Evolutionary conservation across 2,797 vertebrate genomes (phyloP), one percentile per base, ranked within the genome.

Genomic region (Chromis chromis): DNA sequence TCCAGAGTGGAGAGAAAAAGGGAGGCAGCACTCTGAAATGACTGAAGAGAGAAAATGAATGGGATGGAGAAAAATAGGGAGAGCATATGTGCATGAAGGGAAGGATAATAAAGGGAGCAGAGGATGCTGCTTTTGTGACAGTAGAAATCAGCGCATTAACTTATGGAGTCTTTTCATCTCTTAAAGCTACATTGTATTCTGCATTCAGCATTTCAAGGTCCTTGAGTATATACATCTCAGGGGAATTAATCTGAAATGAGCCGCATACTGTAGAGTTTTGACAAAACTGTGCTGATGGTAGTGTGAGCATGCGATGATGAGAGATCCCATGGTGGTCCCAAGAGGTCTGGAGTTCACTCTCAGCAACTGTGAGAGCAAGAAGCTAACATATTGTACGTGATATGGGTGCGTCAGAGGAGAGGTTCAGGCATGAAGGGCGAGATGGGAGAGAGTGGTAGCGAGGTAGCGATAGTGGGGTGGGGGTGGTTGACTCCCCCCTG

Each of bases 41-140:
- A 84, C 70, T 64, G 78, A 57, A 72, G 58, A 53, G 58, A 53
- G 40, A 48, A 65, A 83, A 77, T 85, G 81, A 84, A 85, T 82
- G 55, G 69, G 65, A 71, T 58, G 33, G 70, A 64, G 73, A 80
- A 74, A 44, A 83, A 79, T 83, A 46, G 66, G 40, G 54, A 52
- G 39, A 74, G 59, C 28, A 50, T 67, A 67, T 81, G 25, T 52
- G 48, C 57, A 49, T 72, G n/a, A 79, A 72, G 70, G 33, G 72
- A 74, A 79, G 24, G 21, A 66, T 52, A 57, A 74, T 76, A 50
- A 48, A 70, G 46, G 14, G 60, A 63, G 31, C 17, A 49, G 50
- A 62, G 42, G 48, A 21, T 49, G 25, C 24, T 73, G 63, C 58
- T 28, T 72, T 65, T 63, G 42, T 85, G 67, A 46, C 58, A 55